phyloP scores from a whole-genome alignment of 1,140 invertebrate species.

The Diorhabda carinulata region DNA sequence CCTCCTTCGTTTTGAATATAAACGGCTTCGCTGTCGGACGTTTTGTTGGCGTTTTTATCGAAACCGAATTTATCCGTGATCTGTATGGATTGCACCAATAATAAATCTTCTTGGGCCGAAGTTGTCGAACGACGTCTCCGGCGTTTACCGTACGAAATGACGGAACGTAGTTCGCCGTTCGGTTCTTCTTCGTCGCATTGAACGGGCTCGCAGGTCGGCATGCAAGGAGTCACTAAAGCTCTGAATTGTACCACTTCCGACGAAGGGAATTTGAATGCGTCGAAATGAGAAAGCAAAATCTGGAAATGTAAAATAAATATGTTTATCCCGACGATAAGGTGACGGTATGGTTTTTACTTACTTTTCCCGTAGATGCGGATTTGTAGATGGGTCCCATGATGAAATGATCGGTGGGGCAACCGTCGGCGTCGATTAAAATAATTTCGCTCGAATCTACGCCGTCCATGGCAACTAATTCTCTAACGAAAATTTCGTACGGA shows the following conservation, averaged over 20 bases:
- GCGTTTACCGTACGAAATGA: conserved; percentile 75
- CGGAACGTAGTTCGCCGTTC: conserved; percentile 73
- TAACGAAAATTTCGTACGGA: conserved; percentile 92
- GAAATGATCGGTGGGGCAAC: conserved; percentile 87
- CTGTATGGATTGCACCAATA: conserved; percentile 85
- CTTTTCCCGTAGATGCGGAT: conserved; percentile 69
- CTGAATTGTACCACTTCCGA: conserved; percentile 93
- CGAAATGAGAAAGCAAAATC: conserved; percentile 86
- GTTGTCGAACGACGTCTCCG: conserved; percentile 57
- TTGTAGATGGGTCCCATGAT: conserved; percentile 90
- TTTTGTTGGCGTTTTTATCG: conserved; percentile 54
- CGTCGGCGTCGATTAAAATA: conserved; percentile 83
- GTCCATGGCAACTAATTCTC: conserved; percentile 91
- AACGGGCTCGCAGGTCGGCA: conserved; percentile 86
- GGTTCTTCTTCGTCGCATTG: conserved; percentile 77
- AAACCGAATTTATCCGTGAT: conserved; percentile 90
- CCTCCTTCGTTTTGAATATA: conserved; percentile 49
- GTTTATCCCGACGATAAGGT: not conserved
- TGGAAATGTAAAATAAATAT: conserved; percentile 47
- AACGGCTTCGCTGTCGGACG: conserved; percentile 45
- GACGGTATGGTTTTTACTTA: conserved; percentile 36
- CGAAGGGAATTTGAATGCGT: conserved; percentile 94
- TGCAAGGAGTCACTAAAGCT: conserved; percentile 87
- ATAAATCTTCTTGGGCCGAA: conserved; percentile 62
- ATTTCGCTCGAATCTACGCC: conserved; percentile 89